These are phyloP conservation scores for Onychomys torridus DNA, from an alignment of 2,797 vertebrate species.

Conservation along the genomic window DNA sequence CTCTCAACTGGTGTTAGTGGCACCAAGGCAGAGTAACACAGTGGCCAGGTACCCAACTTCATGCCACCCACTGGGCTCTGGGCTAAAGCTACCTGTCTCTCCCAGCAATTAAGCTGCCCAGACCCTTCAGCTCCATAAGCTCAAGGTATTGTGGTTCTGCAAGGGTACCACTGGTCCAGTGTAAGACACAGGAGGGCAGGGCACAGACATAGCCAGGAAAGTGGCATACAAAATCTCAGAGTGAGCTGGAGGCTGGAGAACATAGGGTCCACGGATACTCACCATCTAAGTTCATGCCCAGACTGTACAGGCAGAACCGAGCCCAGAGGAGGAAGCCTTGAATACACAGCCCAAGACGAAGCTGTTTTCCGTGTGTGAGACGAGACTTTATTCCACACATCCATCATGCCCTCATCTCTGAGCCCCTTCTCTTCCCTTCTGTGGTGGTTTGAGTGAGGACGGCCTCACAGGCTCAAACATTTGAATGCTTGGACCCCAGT, in stretches of 20 bases:
- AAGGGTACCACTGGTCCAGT: neutral
- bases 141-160: conserved; percentile 71
- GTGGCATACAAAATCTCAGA: neutral
- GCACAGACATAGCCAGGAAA: neutral
- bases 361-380: neutral
- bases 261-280: neutral
- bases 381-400: neutral
- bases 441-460: neutral
- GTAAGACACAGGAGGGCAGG: neutral
- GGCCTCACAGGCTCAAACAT: neutral
- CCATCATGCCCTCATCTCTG: neutral
- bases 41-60: conserved; percentile 93
- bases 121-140: conserved; percentile 80
- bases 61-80: conserved; percentile 91
- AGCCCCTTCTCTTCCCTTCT: neutral
- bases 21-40: conserved; percentile 97
- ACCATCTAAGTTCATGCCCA: neutral
- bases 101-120: conserved; percentile 87
- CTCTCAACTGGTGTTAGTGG: conserved; percentile 96
- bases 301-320: neutral
- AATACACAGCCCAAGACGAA: neutral
- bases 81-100: conserved; percentile 86
- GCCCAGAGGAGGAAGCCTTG: neutral
- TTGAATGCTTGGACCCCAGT: no score
- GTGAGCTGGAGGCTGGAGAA: neutral